Conservation (phyloP, 2,113 vertebrate genomes). For the Porphyrio hochstetteri region DNA sequence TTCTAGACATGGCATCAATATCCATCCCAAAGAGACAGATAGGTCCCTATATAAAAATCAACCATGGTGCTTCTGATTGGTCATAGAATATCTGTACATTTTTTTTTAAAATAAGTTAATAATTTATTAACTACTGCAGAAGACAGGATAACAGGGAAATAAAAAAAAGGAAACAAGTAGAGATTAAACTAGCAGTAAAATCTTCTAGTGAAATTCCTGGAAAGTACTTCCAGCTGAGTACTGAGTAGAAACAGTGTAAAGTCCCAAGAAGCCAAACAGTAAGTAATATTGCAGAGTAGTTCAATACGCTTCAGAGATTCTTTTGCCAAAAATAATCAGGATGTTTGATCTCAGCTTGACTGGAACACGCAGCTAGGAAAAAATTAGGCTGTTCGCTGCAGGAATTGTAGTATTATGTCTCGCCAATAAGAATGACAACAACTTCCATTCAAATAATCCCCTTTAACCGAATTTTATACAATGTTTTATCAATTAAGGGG, state of each 20-base stretch:
- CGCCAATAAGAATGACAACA: neutral
- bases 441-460: neutral
- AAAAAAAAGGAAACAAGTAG: neutral
- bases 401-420: neutral
- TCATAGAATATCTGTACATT: neutral
- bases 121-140: neutral
- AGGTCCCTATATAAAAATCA: neutral
- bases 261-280: neutral
- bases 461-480: neutral
- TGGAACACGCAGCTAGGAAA: neutral
- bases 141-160: neutral
- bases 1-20: neutral
- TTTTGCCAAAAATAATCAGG: constrained; percentile 4
- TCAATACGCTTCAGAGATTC: neutral
- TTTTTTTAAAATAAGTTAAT: neutral
- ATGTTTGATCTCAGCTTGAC: neutral
- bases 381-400: neutral
- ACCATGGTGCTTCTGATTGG: neutral
- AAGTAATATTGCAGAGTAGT: neutral
- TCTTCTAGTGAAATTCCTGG: neutral
- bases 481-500: neutral
- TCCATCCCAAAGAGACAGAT: neutral
- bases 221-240: neutral
- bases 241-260: neutral
- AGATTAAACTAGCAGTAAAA: constrained; percentile 1